Evolutionary conservation across 2,888 invertebrate genomes (phyloP), one percentile per base, ranked within the genome.

Genomic region (Andrena dorsata): DNA sequence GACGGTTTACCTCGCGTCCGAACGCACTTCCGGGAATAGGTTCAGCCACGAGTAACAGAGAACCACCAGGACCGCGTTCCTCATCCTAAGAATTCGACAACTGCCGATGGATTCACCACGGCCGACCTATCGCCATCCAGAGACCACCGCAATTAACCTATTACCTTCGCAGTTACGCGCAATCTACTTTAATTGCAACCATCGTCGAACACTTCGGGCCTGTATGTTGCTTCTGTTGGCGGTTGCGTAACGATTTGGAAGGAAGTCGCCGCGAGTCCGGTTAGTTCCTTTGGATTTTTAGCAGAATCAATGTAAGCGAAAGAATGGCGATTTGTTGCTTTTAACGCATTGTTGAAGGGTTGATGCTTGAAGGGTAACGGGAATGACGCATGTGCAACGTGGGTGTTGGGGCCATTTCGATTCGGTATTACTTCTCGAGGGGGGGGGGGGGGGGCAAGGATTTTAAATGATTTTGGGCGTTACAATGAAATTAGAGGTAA

Each of bases 171-270:
- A 87, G 83, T 92, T 91, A 90, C 82, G 78, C 83, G 87, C 90
- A 91, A 92, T 92, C 86, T 88, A 89, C 66, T 76, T 84, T 86
- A 90, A 92, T 92, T 90, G 84, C 74, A 85, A 86, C 66, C 89
- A 84, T 87, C 84, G 79, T 87, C 77, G 80, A 86, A 80, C 81
- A 84, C 47, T 71, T 73, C 51, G 30, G n/a, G 61, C 16, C 16
- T 32, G 16, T 26, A 49, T 51, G 60, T 74, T 85, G 72, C 35
- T 78, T 84, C 71, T 47, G 30, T 64, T 41, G 41, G 58, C 30
- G 35, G 66, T 88, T 88, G 71, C 75, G 71, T 65, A 86, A 87
- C 68, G 23, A 73, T 76, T 41, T 41, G n/a, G 64, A 26, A 64
- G 41, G 35, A 16, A 30, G 7, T 32, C 30, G 16, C 6, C 0